Evolutionary conservation across 2,113 vertebrate genomes (phyloP).

Genomic region (Stercorarius parasiticus): DNA sequence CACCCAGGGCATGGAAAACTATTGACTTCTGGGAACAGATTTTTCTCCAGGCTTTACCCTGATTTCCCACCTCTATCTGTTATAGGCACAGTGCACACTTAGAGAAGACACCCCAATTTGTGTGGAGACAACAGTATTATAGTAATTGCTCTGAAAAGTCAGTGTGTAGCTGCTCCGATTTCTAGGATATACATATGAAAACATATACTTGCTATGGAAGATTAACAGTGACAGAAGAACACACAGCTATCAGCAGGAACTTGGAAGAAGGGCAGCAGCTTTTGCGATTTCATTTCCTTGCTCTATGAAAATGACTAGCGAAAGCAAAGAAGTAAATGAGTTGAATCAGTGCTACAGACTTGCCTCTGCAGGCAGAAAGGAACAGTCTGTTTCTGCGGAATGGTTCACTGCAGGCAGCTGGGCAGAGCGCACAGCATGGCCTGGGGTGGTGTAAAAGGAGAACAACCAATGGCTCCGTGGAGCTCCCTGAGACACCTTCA

Average conservation of each 20-base stretch:
- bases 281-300: neutral
- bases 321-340: slow-evolving; percentile 16
- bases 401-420: slow-evolving; percentile 20
- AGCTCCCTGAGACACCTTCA: neutral
- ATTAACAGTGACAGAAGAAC: neutral
- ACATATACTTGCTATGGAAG: neutral
- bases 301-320: neutral
- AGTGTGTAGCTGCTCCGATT: neutral
- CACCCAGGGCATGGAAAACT: neutral
- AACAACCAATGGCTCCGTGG: neutral
- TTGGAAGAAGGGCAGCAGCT: neutral
- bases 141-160: neutral
- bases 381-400: neutral
- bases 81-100: neutral
- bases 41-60: neutral
- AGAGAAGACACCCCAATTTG: neutral
- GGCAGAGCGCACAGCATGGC: slow-evolving; percentile 43
- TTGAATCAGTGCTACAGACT: neutral
- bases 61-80: neutral
- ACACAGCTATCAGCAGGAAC: neutral
- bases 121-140: neutral
- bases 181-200: neutral
- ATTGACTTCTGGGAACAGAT: neutral
- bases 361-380: neutral
- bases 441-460: neutral